Conservation (phyloP, 1,140 invertebrate genomes). For the Zeugodacus cucurbitae region DNA sequence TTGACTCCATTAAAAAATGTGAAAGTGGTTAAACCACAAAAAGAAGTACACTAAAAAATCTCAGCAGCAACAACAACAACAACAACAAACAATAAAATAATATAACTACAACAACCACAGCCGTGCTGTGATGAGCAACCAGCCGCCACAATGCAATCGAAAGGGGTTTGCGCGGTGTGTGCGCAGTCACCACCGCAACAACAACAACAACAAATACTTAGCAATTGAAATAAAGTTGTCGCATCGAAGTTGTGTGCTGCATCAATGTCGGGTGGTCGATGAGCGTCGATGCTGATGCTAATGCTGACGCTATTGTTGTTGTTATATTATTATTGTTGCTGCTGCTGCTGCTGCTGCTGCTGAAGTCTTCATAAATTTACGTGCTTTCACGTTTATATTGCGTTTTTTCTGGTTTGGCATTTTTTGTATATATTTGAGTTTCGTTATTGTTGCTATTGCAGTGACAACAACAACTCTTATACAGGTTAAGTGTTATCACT, state of each 20-base stretch:
- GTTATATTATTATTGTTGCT: not conserved
- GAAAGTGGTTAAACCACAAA: constrained; percentile 35
- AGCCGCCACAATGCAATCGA: not conserved
- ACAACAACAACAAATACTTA: not conserved
- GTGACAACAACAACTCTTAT: not conserved
- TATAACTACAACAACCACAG: not conserved
- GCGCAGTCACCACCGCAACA: not conserved
- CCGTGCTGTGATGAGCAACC: not conserved
- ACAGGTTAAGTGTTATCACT: constrained; percentile 35
- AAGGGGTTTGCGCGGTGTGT: not conserved
- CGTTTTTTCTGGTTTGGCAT: not conserved
- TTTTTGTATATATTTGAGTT: not conserved
- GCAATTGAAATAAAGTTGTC: constrained; percentile 19
- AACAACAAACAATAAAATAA: not conserved
- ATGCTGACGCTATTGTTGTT: not conserved
- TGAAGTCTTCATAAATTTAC: not conserved
- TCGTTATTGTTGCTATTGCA: not conserved
- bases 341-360: not conserved
- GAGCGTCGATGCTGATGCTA: not conserved
- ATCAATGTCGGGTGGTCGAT: not conserved
- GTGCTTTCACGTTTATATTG: not conserved
- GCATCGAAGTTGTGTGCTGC: not conserved
- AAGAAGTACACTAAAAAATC: not conserved
- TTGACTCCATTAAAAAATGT: constrained; percentile 36
- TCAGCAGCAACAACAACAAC: not conserved